phyloP scores from a whole-genome alignment of 2,888 invertebrate genomes.

The Heliconius hortense region DNA sequence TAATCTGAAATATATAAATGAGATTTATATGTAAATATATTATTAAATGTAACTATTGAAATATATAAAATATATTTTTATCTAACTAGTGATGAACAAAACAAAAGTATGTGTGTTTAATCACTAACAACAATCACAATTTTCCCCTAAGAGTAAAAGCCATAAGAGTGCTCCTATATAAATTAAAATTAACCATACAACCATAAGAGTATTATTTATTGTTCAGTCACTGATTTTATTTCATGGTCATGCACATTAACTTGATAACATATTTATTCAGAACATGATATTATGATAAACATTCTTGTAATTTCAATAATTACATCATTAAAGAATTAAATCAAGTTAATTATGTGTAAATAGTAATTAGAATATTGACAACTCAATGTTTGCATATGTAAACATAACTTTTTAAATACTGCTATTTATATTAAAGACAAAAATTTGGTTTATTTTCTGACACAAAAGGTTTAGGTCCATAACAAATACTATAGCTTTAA shows the following conservation, averaged over 20 bases:
- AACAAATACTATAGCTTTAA: neutral
- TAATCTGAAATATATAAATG: constrained; percentile 62
- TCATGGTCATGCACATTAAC: neutral
- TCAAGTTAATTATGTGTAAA: neutral
- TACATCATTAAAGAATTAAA: neutral
- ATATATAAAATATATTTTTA: too few species aligned
- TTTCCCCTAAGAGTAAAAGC: too few species aligned
- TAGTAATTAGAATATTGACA: neutral
- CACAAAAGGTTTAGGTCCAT: constrained; percentile 6
- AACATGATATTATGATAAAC: neutral
- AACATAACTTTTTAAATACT: neutral
- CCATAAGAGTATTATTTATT: too few species aligned
- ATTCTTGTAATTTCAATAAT: neutral
- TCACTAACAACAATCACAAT: too few species aligned
- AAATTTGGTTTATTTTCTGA: neutral
- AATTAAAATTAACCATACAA: too few species aligned
- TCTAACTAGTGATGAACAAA: too few species aligned
- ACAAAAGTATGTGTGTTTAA: too few species aligned
- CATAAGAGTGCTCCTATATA: too few species aligned
- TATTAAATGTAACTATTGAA: neutral
- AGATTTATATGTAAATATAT: neutral
- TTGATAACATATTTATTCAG: neutral
- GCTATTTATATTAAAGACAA: neutral
- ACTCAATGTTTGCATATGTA: neutral
- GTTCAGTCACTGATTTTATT: neutral